Conservation (phyloP, 2,113 vertebrate species). For the Aspiorhynchus laticeps region DNA sequence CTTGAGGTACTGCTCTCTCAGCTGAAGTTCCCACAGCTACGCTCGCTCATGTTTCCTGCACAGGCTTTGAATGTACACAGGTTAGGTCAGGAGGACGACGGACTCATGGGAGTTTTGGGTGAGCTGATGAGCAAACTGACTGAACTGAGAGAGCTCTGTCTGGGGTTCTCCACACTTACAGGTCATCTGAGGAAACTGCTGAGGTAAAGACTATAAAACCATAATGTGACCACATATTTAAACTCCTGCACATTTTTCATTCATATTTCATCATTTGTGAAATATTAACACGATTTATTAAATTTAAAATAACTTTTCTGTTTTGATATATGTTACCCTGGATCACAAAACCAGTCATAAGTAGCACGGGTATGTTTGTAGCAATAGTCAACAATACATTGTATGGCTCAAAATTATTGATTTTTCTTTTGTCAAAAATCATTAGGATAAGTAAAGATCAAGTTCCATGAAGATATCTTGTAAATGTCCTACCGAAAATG, state of each 20-base stretch:
- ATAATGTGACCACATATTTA: background rate
- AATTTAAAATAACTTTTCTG: too few species aligned
- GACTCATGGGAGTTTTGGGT: slow-evolving; percentile 77
- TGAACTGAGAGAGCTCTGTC: slow-evolving; percentile 81
- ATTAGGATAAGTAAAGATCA: too few species aligned
- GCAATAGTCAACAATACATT: background rate
- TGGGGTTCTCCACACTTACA: slow-evolving; percentile 89
- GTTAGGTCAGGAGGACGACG: slow-evolving; percentile 68
- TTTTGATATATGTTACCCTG: too few species aligned
- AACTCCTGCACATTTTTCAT: background rate
- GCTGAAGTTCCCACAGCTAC: slow-evolving; percentile 79
- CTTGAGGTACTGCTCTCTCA: slow-evolving; percentile 84
- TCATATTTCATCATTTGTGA: too few species aligned
- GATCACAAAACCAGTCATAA: too few species aligned
- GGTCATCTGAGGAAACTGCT: slow-evolving; percentile 86
- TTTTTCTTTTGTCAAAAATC: too few species aligned
- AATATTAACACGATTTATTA: too few species aligned
- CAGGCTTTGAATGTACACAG: slow-evolving; percentile 82
- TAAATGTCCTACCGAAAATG: too few species aligned
- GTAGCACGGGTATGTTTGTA: too few species aligned
- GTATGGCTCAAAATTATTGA: too few species aligned
- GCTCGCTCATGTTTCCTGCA: slow-evolving; percentile 86
- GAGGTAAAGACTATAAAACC: slow-evolving; percentile 72
- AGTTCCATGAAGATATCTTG: too few species aligned
- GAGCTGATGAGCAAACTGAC: slow-evolving; percentile 80